phyloP scores from a whole-genome alignment of 2,113 vertebrate genomes.

The Hoplias malabaricus region DNA sequence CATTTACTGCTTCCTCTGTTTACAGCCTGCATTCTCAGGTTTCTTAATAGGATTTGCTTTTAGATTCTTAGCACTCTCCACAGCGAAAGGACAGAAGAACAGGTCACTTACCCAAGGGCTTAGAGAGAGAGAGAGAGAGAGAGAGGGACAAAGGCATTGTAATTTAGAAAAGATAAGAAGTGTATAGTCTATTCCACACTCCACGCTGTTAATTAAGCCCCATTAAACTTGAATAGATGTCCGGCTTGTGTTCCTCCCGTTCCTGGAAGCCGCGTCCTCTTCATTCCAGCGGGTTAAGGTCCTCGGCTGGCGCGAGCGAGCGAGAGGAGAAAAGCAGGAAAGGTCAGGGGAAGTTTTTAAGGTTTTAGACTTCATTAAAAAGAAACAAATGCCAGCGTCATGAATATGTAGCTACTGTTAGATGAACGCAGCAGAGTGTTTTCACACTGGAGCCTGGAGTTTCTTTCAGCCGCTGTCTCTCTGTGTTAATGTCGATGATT shows the following conservation, averaged over 20 bases:
- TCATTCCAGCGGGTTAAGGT: not conserved
- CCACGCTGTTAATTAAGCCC: not conserved
- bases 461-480: not conserved
- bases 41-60: constrained; percentile 15
- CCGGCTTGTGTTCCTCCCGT: not conserved
- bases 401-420: not conserved
- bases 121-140: too few relatives aligned
- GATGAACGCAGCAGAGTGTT: not conserved
- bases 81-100: not conserved
- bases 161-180: constrained; percentile 10
- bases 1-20: constrained; percentile 9
- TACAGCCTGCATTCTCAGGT: not conserved
- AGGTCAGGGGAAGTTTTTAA: not conserved
- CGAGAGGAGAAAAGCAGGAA: not conserved
- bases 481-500: constrained; percentile 18
- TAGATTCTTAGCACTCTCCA: not conserved
- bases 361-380: not conserved
- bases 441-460: not conserved
- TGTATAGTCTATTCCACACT: not conserved
- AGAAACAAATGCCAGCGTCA: not conserved
- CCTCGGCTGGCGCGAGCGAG: not conserved
- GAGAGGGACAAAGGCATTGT: constrained; percentile 7
- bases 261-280: not conserved
- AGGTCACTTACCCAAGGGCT: not conserved
- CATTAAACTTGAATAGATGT: not conserved